Base-by-base conservation (phyloP, 2,797 vertebrate species). In the Melanotaenia nigrans region DNA sequence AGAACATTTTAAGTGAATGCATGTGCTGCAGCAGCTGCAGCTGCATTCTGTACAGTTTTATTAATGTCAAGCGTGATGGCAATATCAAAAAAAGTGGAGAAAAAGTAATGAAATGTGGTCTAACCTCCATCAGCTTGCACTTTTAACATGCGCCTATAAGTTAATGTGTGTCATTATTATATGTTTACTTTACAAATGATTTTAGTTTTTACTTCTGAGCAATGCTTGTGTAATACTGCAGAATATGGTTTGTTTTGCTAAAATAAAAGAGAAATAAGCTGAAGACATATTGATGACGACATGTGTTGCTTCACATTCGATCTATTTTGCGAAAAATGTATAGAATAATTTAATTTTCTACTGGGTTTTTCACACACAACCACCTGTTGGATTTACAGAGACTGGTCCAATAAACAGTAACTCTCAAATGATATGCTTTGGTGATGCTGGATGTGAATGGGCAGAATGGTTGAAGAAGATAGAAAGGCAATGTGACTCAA, bases 61-160 rank as follows among this genome's bases (percentile, higher is more conserved):
- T 86, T 91, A 75, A 87, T 79, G 85, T 83, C 78, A 79, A 53
- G 75, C 65, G 75, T 70, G 76, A 82, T 78, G 80, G 88, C 84
- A 83, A 49, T 78, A 75, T 88, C 66, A 1, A 28, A 20, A 62
- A 28, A 68, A 25, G 49, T 8, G 0, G 45, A 54, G 33, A 70
- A 33, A 54, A 68, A 76, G 71, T 61, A 68, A 75, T 78, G 61
- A 71, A 78, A 78, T 80, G 58, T 16, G 57, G 72, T 77, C 40
- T n/a, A 60, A 70, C 60, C 16, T 33, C 45, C 33, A 35, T 20
- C 16, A 22, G 28, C 5, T 33, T 47, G 45, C 45, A n/a, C 45
- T 47, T 47, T n/a, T 47, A 18, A 20, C 18, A 47, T 47, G 18
- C n/a, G 45, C n/a, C 7, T n/a, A 16, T n/a, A 20, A 47, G 18